A percentile compares a stretch with the other conserved stretches of the same genome.
These are phyloP conservation scores for Tauraco erythrolophus DNA, from an alignment of 2,113 vertebrate genomes.

Conservation along the genomic window DNA sequence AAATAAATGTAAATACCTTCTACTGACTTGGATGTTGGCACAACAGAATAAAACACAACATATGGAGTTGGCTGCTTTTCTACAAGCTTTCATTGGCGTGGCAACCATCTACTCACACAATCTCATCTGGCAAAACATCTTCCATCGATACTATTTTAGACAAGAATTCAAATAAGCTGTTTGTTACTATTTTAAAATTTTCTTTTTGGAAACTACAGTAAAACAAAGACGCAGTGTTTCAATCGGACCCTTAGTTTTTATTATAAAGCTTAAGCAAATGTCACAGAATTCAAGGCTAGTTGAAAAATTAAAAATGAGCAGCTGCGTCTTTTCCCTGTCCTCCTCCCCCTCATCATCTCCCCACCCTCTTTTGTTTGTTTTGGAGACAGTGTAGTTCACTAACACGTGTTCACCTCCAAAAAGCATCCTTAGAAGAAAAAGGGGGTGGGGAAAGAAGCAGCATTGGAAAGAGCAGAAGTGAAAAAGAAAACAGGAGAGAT, in stretches of 20 bases:
- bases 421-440: background rate
- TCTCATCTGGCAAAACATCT: background rate
- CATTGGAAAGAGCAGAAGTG: background rate
- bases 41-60: background rate
- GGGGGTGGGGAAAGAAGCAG: background rate
- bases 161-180: background rate
- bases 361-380: conserved; percentile 61
- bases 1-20: background rate
- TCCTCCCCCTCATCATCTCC: conserved; percentile 15
- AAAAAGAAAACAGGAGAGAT: background rate
- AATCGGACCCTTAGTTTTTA: background rate
- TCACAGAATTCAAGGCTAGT: background rate
- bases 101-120: background rate
- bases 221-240: background rate
- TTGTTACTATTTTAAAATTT: conserved; percentile 22
- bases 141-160: background rate
- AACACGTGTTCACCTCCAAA: conserved; percentile 8
- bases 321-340: conserved; percentile 34
- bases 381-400: conserved; percentile 42
- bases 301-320: conserved; percentile 46
- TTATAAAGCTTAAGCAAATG: conserved; percentile 16
- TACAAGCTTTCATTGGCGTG: background rate
- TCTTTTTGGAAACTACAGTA: background rate
- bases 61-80: background rate
- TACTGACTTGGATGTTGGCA: background rate